phyloP scores from a whole-genome alignment of 2,888 invertebrate species.

The Lasioglossum morio region DNA sequence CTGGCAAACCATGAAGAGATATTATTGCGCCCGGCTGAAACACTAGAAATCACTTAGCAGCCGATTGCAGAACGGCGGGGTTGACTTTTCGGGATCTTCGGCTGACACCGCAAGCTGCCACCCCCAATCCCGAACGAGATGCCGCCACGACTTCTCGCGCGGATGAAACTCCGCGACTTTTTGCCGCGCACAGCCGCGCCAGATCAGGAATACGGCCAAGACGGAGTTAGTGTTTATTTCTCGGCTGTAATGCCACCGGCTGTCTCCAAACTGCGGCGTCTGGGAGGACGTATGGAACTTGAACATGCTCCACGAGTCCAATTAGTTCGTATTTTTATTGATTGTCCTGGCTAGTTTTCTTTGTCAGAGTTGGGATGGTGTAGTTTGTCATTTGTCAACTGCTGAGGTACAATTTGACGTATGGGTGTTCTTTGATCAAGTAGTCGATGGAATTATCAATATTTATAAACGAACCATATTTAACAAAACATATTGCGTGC shows the following conservation, averaged over 20 bases:
- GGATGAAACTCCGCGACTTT: conserved; percentile 51
- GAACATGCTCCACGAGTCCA: not conserved
- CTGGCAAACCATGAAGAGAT: conserved; percentile 33
- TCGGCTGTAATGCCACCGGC: not conserved
- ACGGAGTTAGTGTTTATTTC: not conserved
- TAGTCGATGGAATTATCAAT: too few relatives aligned
- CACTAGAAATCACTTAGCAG: conserved; percentile 78
- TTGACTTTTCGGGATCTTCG: conserved; percentile 71
- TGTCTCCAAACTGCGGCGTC: not conserved
- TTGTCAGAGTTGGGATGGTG: too few relatives aligned
- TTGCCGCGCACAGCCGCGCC: not conserved
- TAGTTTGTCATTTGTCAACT: too few relatives aligned
- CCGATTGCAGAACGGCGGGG: conserved; percentile 61
- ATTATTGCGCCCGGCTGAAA: conserved; percentile 60
- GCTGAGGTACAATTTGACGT: too few relatives aligned
- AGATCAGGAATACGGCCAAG: not conserved
- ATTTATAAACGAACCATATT: too few relatives aligned
- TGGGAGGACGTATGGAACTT: not conserved
- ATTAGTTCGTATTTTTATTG: not conserved
- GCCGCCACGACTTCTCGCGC: conserved; percentile 55
- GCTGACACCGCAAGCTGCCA: conserved; percentile 48
- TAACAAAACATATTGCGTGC: too few relatives aligned
- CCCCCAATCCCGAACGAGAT: conserved; percentile 14
- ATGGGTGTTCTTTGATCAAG: too few relatives aligned
- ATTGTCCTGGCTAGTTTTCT: too few relatives aligned